Base-by-base conservation (phyloP, 2,888 invertebrate genomes). In the Acheta domesticus region DNA sequence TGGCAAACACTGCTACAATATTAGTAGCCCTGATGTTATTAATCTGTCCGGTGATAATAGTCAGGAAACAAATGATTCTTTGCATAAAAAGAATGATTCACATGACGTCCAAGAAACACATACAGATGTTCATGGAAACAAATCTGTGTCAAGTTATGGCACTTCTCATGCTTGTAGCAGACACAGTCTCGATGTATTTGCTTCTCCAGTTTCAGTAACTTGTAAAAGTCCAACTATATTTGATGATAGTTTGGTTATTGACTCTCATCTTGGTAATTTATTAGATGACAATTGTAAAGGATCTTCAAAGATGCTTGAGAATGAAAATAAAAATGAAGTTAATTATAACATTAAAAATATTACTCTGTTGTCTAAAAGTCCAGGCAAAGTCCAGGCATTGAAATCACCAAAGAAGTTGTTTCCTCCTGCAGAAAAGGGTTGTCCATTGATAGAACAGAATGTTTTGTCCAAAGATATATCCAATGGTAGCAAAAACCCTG, bases 201-300 rank as follows among this genome's bases (percentile, higher is more conserved):
- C 14, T 78, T 78, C 78, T 19, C 48, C 74, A 48, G 73, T 21
- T 74, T 49, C 20, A 11, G 79, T 49, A 20, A 16, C 11, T 77
- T 74, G 74, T 5, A 76, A 49, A 48, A 89, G 88, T 85, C 89
- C 89, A 3, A 89, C 88, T 85, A 84, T 91, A 77, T 91, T 91
- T 84, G 90, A 89, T 82, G 91, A 91, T 77, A 91, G 90, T 83
- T 86, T 91, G 73, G 87, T 88, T 49, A 83, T 90, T 75, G 89
- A 91, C 82, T 86, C 87, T 75, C 87, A 90, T 84, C 85, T 89
- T 19, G 88, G 87, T 83, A 87, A 89, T 19, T 75, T 81, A 11
- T 23, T 83, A 75, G 80, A 80, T 81, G n/a, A n/a, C 16, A 62
- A 62, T 19, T 62, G 14, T n/a, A 62, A 36, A 36, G 36, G 36